Evolutionary conservation across 2,888 invertebrate genomes (phyloP), one percentile per base, ranked within the genome.

Genomic region (Perizoma flavofasciatum): DNA sequence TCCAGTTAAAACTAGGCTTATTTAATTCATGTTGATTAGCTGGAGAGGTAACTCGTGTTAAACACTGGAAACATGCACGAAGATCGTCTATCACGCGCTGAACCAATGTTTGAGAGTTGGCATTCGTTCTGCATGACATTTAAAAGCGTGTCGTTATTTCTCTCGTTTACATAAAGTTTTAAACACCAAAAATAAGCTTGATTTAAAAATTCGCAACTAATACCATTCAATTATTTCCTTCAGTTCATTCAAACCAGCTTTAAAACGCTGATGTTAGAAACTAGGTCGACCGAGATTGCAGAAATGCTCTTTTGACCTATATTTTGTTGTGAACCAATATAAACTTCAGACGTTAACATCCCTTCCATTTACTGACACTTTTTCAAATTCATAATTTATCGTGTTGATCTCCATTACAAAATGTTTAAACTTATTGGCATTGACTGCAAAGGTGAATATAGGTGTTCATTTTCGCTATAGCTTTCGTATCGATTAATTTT

Each of bases 21-120:
- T 54, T 47, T 40, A 54, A 54, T 53, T 53, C 45, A 39, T 47
- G 47, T 54, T 54, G 46, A 49, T 54, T 40, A 47, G 47, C 39
- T 39, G 34, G 46, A 46, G 40, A 46, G 47, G 39, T 46, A 47
- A 55, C 34, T 48, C 41, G 47, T 49, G 49, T 55, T 66, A 71
- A 69, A 67, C 65, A 72, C 66, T 70, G 66, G 69, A 67, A 78
- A 78, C 74, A 77, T 75, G 77, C 81, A 82, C 79, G 82, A 83
- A 74, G 77, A 79, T 75, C 80, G 82, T 81, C 78, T 80, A 82
- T 84, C 83, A 79, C 79, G 82, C 80, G 82, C 81, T 83, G 79
- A 82, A 79, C 77, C 77, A 77, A 82, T 85, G 82, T 85, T 79
- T 81, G 82, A 83, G 84, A 86, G 86, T 83, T 83, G 81, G 83